A percentile compares a stretch with the other conserved stretches of the same genome.
Conservation (phyloP, 2,113 vertebrate species). For the Trichechus manatus region DNA sequence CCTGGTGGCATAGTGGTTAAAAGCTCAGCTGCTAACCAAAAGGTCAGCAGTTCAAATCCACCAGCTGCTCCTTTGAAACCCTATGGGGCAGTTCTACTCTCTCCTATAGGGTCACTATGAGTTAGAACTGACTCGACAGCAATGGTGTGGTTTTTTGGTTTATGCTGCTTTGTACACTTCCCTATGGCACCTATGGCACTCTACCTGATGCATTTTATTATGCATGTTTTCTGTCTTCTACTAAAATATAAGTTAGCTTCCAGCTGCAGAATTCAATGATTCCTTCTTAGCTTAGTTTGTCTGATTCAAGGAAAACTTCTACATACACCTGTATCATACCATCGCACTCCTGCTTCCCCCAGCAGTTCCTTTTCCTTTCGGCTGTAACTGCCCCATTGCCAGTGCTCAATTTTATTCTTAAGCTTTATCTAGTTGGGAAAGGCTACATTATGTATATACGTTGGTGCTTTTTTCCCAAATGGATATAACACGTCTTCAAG, state of each 20-base stretch:
- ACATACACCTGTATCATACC: not conserved
- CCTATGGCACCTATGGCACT: not conserved
- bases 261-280: not conserved
- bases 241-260: not conserved
- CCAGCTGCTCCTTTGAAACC: too few relatives aligned
- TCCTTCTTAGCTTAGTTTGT: not conserved
- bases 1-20: too few relatives aligned
- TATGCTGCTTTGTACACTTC: not conserved
- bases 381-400: not conserved
- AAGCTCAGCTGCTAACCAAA: too few relatives aligned
- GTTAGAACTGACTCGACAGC: too few relatives aligned
- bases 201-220: not conserved
- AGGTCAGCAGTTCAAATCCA: too few relatives aligned
- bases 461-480: not conserved
- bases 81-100: too few relatives aligned
- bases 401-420: not conserved
- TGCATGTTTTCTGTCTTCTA: not conserved
- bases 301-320: not conserved
- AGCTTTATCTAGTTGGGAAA: not conserved
- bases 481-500: not conserved
- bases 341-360: not conserved
- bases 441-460: not conserved
- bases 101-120: too few relatives aligned
- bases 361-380: not conserved
- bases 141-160: too few relatives aligned